A percentile compares a stretch with the other conserved stretches of the same genome.
Evolutionary conservation across 2,113 vertebrate species (phyloP).

Genomic region (Dasyornis broadbenti): DNA sequence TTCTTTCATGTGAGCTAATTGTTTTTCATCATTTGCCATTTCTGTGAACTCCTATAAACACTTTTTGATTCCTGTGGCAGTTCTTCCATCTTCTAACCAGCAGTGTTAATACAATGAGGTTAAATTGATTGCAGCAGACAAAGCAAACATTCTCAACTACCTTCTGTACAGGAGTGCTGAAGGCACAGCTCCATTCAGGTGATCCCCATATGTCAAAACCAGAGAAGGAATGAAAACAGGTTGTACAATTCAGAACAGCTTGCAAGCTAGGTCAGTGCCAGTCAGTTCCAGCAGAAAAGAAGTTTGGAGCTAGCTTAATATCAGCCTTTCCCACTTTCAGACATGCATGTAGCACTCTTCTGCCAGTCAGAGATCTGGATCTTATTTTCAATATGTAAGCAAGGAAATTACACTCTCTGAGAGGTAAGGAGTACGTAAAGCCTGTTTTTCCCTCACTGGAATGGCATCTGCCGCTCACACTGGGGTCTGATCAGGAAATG

Average conservation of each 20-base stretch:
- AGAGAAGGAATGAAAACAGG: neutral
- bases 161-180: neutral
- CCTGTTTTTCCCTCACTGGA: neutral
- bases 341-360: neutral
- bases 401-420: neutral
- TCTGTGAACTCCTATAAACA: neutral
- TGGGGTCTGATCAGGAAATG: neutral
- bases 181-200: neutral
- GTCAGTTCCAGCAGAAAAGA: neutral
- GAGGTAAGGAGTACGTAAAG: neutral
- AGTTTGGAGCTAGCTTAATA: neutral
- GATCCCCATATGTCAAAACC: neutral
- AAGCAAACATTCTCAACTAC: neutral
- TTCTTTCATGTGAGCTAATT: neutral
- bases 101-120: neutral
- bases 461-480: neutral
- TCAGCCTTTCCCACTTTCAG: neutral
- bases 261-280: neutral
- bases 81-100: neutral
- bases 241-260: neutral
- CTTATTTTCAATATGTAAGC: neutral
- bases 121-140: neutral
- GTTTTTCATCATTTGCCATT: neutral
- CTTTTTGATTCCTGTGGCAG: neutral
- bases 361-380: neutral